Percentiles rank a stretch among this genome's conserved stretches.
Conservation (phyloP, 2,888 invertebrate genomes). For the Sympetrum striolatum region DNA sequence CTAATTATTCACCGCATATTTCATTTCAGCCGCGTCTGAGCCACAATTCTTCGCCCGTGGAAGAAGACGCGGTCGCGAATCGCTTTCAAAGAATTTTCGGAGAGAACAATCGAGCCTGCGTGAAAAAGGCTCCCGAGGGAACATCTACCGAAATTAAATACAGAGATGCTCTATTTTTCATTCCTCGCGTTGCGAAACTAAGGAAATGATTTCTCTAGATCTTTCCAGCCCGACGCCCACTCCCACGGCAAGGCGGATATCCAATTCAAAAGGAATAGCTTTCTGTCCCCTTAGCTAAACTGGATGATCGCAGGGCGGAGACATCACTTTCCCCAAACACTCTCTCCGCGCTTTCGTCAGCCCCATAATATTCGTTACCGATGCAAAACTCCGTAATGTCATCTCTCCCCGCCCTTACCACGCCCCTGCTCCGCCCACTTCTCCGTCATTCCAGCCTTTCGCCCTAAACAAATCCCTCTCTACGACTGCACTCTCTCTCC, state of each 20-base stretch:
- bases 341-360: background rate
- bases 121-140: slow-evolving; percentile 5
- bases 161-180: background rate
- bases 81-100: background rate
- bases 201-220: background rate
- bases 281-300: background rate
- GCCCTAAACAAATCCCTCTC: background rate
- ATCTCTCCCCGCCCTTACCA: background rate
- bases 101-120: background rate
- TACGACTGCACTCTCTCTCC: background rate
- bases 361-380: background rate
- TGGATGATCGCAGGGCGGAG: background rate
- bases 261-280: background rate
- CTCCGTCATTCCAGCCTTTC: background rate
- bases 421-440: background rate
- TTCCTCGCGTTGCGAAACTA: slow-evolving; percentile 8
- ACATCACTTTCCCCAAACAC: background rate
- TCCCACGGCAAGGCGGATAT: background rate
- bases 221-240: background rate
- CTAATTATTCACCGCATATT: background rate
- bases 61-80: background rate
- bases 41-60: background rate
- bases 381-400: background rate
- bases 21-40: background rate
- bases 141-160: background rate